Evolutionary conservation across 2,888 invertebrate genomes (phyloP), one percentile per base, ranked within the genome.

Genomic region (Laothoe populi): DNA sequence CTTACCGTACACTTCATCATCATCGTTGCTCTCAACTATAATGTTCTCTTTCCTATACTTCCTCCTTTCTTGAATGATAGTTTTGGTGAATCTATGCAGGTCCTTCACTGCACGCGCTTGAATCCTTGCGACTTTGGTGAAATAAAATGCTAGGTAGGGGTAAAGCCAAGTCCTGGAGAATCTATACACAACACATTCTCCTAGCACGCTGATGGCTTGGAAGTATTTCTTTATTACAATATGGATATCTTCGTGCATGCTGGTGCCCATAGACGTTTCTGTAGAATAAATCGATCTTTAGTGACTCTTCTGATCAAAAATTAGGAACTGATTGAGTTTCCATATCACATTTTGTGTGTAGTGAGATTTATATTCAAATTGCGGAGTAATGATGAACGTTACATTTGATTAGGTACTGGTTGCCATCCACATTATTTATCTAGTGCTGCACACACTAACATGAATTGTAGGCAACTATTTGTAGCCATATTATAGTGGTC

Each of bases 261-360:
- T 79, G 45, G 87, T 82, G 19, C 95, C 95, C 95, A 95, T 95
- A 11, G 95, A 94, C 11, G 78, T 79, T 70, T 77, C 78, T 78
- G 60, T 4, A 72, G 66, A 24, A 4, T 4, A 16, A 16, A 21
- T 19, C 16, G 4, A 5, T 26, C 7, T 7, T 13, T 24, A 11
- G 24, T n/a, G 1, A n/a, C n/a, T n/a, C n/a, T n/a, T n/a, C n/a
- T n/a, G n/a, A n/a, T n/a, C n/a, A n/a, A n/a, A n/a, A n/a, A n/a
- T n/a, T n/a, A n/a, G n/a, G n/a, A n/a, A n/a, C n/a, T n/a, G n/a
- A n/a, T n/a, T n/a, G n/a, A n/a, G n/a, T n/a, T n/a, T n/a, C n/a
- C n/a, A n/a, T n/a, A n/a, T n/a, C n/a, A n/a, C n/a, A n/a, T n/a
- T n/a, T n/a, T n/a, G n/a, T n/a, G n/a, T n/a, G n/a, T n/a, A n/a